Evolutionary conservation across 2,888 invertebrate species (phyloP), one percentile per base, ranked within the genome.

Genomic region (Spilarctia lutea): DNA sequence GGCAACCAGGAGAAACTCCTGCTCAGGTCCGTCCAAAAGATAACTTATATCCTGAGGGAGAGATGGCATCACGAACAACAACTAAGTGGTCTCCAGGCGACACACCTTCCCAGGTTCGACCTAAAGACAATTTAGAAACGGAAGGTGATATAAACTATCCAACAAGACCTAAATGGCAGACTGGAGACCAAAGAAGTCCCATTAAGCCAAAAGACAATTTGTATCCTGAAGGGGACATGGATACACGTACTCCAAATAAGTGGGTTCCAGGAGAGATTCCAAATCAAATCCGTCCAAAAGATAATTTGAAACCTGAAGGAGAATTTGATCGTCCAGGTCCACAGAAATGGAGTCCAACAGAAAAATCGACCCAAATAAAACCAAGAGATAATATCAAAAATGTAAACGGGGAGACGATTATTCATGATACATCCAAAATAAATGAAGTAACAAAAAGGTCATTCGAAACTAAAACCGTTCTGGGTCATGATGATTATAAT

Each of bases 201-300:
- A 82, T 65, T 93, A 90, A 78, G 91, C 96, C 96, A n/a, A 82
- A 72, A 75, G 84, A 84, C 63, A 83, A 83, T 70, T 83, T 83
- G 96, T 76, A 78, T 74, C 96, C 96, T 0, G 97, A 97, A 89
- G 96, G 97, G 7, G 95, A 96, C 48, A 96, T 97, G 60, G 71
- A 48, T 85, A 94, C 96, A 74, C 92, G 93, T 78, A 95, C 94
- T 3, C 94, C 96, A 0, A 89, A 83, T 30, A 84, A 88, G 69
- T 92, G 92, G 91, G 85, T 89, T 71, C 91, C 90, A 75, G 81
- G 89, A 30, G 94, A 96, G 77, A 92, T 80, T 78, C 94, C 93
- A 60, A 87, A 84, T 87, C 94, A 78, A 89, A 91, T 94, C 69
- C 89, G 95, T 63, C 96, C 94, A 11, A 93, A 92, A 84, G 94